phyloP scores from a whole-genome alignment of 2,113 vertebrate genomes.

The Hyla sarda region DNA sequence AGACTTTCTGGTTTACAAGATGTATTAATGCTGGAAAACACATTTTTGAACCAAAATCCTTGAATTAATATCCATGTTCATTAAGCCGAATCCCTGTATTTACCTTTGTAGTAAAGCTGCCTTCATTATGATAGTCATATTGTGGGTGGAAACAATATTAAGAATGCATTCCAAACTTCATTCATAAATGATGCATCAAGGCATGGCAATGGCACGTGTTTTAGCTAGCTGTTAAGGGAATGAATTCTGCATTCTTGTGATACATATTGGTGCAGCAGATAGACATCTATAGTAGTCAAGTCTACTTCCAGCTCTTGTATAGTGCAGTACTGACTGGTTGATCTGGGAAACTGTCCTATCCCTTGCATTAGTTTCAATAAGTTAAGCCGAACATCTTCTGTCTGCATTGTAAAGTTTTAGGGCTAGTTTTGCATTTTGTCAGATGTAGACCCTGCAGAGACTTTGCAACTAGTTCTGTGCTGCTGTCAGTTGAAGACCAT shows the following conservation, averaged over 20 bases:
- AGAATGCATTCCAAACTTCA: slow-evolving; percentile 9
- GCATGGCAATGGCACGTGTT: background rate
- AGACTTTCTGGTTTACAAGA: slow-evolving; percentile 45
- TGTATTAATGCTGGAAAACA: slow-evolving; percentile 8
- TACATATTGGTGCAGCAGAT: background rate
- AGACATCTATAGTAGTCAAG: background rate
- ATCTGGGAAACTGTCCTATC: background rate
- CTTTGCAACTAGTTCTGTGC: background rate
- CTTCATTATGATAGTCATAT: background rate
- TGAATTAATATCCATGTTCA: background rate
- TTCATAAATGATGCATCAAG: background rate
- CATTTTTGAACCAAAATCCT: background rate
- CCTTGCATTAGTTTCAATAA: background rate
- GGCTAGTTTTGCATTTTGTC: background rate
- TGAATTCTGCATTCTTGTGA: background rate
- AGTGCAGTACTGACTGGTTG: background rate
- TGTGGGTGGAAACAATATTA: background rate
- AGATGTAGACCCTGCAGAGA: background rate
- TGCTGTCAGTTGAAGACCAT: background rate
- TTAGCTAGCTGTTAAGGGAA: background rate
- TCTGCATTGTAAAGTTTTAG: background rate
- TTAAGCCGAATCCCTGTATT: background rate
- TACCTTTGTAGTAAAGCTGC: background rate
- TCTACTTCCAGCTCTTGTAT: background rate
- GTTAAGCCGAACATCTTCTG: background rate